Base-by-base conservation (phyloP, 2,797 vertebrate species). In the Diglossa cyanea region DNA sequence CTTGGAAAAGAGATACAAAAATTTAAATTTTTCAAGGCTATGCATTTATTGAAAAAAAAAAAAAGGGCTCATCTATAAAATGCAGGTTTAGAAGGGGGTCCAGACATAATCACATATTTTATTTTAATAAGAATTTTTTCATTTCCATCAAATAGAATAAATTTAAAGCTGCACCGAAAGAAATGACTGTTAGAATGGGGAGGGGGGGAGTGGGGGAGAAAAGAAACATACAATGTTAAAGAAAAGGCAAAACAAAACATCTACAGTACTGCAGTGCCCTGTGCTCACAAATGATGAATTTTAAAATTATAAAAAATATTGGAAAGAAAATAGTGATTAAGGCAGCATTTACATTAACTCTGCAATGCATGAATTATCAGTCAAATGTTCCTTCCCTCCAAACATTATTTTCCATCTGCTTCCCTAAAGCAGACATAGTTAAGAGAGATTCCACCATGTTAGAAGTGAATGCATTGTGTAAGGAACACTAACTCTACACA, bases 191-290 rank as follows among this genome's bases (percentile, higher is more conserved):
- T 42, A 51, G 18, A 57, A 13, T 12, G 21, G 4, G 8, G 4
- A 9, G 8, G 13, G 5, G 6, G 44, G 7, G 15, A 7, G 39
- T 16, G 40, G 1, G 3, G 17, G 19, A 17, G 3, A 6, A 35
- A 30, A 58, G 25, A 24, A 40, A 3, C 6, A 44, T 16, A 16
- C 7, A 26, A 1, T 54, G 30, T 39, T 50, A 70, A 86, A 88
- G 18, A 66, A 45, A 75, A 85, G 2, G 2, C 2, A 82, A 67
- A 86, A 33, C 13, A 84, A 68, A 72, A 53, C 4, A 53, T 26
- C 14, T 72, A 55, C 17, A 10, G 16, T 53, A 72, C 12, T 40
- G 31, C 40, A 62, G 33, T 58, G 28, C 7, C 11, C 23, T 26
- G 5, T 63, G 21, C 13, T 37, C 53, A 81, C 3, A 73, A 55